A percentile compares a stretch with the other conserved stretches of the same genome.
These are phyloP conservation scores for Bufo bufo DNA, from an alignment of 2,113 vertebrate genomes.

Conservation along the genomic window DNA sequence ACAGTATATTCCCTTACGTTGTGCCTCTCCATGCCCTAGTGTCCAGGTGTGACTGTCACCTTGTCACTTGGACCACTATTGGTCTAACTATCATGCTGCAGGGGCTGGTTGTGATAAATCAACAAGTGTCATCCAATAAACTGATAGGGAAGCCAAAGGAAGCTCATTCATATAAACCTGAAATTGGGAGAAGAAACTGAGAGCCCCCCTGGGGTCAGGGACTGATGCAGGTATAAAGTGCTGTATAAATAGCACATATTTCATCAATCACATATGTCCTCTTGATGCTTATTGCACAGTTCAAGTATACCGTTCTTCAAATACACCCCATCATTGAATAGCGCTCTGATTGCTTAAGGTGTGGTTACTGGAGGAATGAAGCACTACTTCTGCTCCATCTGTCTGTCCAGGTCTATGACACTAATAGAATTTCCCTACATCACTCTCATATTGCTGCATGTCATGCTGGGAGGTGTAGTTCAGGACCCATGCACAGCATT, in stretches of 20 bases:
- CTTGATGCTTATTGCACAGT: not conserved
- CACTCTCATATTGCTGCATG: not conserved
- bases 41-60: too few species aligned
- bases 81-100: too few species aligned
- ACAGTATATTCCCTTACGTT: too few species aligned
- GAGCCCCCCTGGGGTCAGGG: not conserved
- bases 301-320: not conserved
- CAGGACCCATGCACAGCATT: not conserved
- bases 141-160: too few species aligned
- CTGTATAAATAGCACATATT: conserved; percentile 6
- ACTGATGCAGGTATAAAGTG: not conserved
- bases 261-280: conserved; percentile 2
- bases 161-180: too few species aligned
- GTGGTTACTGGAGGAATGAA: conserved; percentile 5
- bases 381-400: not conserved
- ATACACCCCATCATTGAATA: not conserved
- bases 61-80: too few species aligned
- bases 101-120: too few species aligned
- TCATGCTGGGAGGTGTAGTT: conserved; percentile 3
- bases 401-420: not conserved
- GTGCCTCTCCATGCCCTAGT: too few species aligned
- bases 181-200: too few species aligned
- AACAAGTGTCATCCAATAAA: too few species aligned
- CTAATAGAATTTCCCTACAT: too few species aligned
- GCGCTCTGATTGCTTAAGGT: conserved; percentile 2